A percentile compares a stretch with the other conserved stretches of the same genome.
Conservation (phyloP, 2,797 vertebrate species). For the Neosalanx taihuensis region DNA sequence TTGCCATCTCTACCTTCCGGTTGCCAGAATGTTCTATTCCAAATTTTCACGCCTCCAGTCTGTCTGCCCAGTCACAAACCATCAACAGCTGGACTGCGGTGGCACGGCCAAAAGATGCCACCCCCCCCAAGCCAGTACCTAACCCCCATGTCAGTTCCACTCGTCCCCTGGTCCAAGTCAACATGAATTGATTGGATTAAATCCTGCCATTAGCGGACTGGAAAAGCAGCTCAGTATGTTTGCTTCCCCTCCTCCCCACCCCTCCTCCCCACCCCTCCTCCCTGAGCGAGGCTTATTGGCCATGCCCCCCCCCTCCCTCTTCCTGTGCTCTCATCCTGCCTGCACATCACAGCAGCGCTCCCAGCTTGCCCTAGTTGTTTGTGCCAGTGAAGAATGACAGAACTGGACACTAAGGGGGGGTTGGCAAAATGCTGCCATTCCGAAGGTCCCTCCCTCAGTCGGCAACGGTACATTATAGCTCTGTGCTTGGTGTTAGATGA, state of each 20-base stretch:
- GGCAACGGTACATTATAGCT: conserved; percentile 22
- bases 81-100: conserved; percentile 73
- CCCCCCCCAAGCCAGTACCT: conserved; percentile 72
- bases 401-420: conserved; percentile 55
- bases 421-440: no score
- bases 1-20: conserved; percentile 63
- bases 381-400: conserved; percentile 57
- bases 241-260: conserved; percentile 57
- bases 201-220: conserved; percentile 78
- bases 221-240: conserved; percentile 77
- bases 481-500: conserved; percentile 52
- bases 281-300: conserved; percentile 69
- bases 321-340: conserved; percentile 64
- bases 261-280: background rate
- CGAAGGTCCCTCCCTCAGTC: conserved; percentile 24
- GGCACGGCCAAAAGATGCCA: conserved; percentile 69
- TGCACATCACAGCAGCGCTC: conserved; percentile 67
- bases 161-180: conserved; percentile 69
- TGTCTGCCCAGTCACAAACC: conserved; percentile 70
- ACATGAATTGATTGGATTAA: conserved; percentile 79
- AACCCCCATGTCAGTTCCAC: conserved; percentile 67
- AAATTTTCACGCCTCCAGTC: conserved; percentile 69
- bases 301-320: conserved; percentile 58
- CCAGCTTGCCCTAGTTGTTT: conserved; percentile 58
- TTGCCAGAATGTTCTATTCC: conserved; percentile 77